Base-by-base conservation (phyloP, 2,888 invertebrate species). In the Euclidia mi region DNA sequence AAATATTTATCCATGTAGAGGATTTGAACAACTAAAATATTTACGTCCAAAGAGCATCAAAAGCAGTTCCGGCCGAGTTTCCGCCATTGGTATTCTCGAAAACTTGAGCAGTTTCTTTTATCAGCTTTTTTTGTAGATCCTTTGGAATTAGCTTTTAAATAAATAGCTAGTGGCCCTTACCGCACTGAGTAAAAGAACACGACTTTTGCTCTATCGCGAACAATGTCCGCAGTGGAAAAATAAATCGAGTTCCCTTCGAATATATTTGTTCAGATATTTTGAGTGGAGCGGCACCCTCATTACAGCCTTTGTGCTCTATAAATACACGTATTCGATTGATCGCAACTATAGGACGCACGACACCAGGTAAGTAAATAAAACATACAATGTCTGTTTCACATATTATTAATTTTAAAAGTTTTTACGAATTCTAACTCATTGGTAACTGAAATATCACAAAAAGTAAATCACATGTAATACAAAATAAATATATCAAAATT, bases 391-490 rank as follows among this genome's bases (percentile, higher is more conserved):
- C 7, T 28, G 44, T 42, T 71, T 72, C 59, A 71, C 61, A 66
- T 69, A 69, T 66, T 56, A 38, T 79, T 77, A 75, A 75, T 71
- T 79, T 65, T 41, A 53, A 67, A 76, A 71, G 66, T 65, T 64
- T 60, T 65, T 61, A 72, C 40, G 47, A 59, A 61, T 43, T 59
- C 44, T 45, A 53, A 64, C 49, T 64, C 66, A 72, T 49, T 72
- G 76, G 76, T 74, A 74, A 72, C 76, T 61, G 37, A 74, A 83
- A 82, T 88, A 90, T 89, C 87, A 82, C 66, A 87, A 81, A 77
- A 84, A 71, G 44, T 77, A 74, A 80, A 79, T 68, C 70, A 80
- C 75, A 71, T 50, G 45, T 73, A 71, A 71, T 60, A 48, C 69
- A 68, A 75, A 76, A 65, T 60, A 71, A 65, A 66, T 52, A 63